These are phyloP conservation scores for Coboldia fuscipes DNA, from an alignment of 1,140 invertebrate genomes.

Conservation along the genomic window DNA sequence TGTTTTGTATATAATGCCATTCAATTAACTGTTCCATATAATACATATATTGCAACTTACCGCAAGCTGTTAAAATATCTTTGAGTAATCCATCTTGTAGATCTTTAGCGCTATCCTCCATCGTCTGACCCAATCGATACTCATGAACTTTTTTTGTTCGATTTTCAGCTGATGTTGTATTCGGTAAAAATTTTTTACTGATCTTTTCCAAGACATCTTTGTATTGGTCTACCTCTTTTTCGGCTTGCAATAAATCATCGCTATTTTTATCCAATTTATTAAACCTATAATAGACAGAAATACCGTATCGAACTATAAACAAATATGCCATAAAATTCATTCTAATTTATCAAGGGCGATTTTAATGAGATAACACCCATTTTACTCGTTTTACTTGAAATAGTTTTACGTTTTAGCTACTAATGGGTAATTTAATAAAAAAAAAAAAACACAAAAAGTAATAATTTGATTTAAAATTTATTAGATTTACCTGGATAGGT, in stretches of 20 bases:
- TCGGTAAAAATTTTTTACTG: conserved; percentile 34
- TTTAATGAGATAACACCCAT: neutral
- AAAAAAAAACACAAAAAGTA: neutral
- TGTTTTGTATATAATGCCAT: no score
- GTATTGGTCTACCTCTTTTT: conserved; percentile 70
- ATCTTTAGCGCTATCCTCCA: conserved; percentile 31
- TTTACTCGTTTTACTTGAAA: no score
- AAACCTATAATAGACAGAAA: conserved; percentile 32
- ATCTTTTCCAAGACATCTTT: conserved; percentile 45
- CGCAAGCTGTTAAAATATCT: conserved; percentile 31
- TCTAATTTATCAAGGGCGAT: neutral
- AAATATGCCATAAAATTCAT: neutral
- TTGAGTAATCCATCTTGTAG: conserved; percentile 31
- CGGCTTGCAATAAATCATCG: conserved; percentile 67
- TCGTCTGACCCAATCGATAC: conserved; percentile 28
- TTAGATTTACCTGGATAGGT: conserved; percentile 16
- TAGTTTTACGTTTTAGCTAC: no score
- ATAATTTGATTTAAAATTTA: neutral
- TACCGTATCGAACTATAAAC: neutral
- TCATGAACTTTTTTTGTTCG: conserved; percentile 34
- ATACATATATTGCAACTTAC: no score
- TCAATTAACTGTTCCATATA: no score
- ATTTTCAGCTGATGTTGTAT: conserved; percentile 25
- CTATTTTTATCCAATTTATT: conserved; percentile 70
- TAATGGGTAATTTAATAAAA: neutral